Percentiles rank a stretch among this genome's conserved stretches.
Conservation (phyloP, 2,888 invertebrate genomes). For the Herminia tarsipennalis region DNA sequence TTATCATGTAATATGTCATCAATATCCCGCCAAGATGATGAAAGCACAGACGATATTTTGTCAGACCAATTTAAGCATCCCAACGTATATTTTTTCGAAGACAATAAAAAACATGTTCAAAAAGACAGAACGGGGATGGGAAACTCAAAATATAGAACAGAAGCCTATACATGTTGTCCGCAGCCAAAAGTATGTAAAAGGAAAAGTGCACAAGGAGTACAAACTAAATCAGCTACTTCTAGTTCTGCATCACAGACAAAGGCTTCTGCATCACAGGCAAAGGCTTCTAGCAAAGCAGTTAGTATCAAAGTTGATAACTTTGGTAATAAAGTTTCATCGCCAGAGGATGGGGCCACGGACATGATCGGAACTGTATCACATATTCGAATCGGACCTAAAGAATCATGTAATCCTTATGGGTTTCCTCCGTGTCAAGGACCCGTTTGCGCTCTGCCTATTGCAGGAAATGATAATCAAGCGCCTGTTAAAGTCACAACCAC, state of each 20-base stretch:
- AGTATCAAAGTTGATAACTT: slow-evolving; percentile 59
- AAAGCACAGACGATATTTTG: slow-evolving; percentile 13
- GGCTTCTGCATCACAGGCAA: slow-evolving; percentile 50
- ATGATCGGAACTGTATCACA: slow-evolving; percentile 72
- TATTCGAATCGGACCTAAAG: slow-evolving; percentile 67
- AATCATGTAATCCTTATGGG: slow-evolving; percentile 65
- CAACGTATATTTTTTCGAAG: slow-evolving; percentile 68
- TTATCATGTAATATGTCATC: slow-evolving; percentile 45
- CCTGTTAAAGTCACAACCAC: slow-evolving; percentile 68
- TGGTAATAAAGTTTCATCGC: slow-evolving; percentile 15
- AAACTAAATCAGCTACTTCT: slow-evolving; percentile 31
- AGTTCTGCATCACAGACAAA: slow-evolving; percentile 49
- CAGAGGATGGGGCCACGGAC: slow-evolving; percentile 48
- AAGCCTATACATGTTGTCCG: not conserved
- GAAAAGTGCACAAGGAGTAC: slow-evolving; percentile 22
- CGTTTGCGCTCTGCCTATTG: slow-evolving; percentile 60
- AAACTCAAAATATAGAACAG: slow-evolving; percentile 30
- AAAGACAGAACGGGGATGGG: slow-evolving; percentile 61
- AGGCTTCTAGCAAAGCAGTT: slow-evolving; percentile 54
- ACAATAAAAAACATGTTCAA: slow-evolving; percentile 50
- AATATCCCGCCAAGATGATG: slow-evolving; percentile 22
- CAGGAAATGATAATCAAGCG: slow-evolving; percentile 55
- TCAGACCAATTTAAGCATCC: slow-evolving; percentile 44
- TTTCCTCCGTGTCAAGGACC: slow-evolving; percentile 68
- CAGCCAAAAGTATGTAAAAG: slow-evolving; percentile 6